These are phyloP conservation scores for Galaxias olidus DNA, from an alignment of 2,797 vertebrate genomes.

Conservation along the genomic window DNA sequence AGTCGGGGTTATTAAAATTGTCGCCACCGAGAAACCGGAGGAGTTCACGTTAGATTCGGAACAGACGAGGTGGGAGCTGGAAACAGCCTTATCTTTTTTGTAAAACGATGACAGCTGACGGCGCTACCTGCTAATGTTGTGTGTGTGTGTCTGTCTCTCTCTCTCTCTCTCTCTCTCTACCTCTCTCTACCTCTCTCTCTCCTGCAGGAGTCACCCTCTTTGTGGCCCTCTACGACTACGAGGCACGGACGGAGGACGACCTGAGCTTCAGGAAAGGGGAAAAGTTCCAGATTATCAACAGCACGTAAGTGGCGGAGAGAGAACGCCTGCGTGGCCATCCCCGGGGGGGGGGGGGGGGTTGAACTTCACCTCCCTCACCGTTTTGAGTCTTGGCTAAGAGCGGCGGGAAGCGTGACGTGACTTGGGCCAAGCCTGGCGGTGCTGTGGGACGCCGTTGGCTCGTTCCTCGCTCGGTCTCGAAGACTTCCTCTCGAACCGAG, in stretches of 20 bases:
- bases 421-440: slow-evolving; percentile 27
- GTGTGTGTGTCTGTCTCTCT: background rate
- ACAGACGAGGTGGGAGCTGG: background rate
- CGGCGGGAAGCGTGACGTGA: background rate
- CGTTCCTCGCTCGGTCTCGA: slow-evolving; percentile 24
- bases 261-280: slow-evolving; percentile 98
- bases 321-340: slow-evolving; percentile 28
- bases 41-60: slow-evolving; percentile 4
- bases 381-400: background rate
- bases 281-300: slow-evolving; percentile 96
- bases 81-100: background rate
- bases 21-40: background rate
- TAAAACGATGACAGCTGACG: background rate
- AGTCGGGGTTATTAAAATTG: background rate
- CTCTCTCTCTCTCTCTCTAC: slow-evolving; percentile 3
- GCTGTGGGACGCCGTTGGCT: background rate
- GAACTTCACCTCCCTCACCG: background rate
- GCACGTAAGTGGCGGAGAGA: slow-evolving; percentile 85
- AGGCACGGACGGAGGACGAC: slow-evolving; percentile 95
- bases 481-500: slow-evolving; percentile 33
- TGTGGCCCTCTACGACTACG: slow-evolving; percentile 97
- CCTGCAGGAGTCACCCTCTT: slow-evolving; percentile 93
- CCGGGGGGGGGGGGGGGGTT: too few species aligned
- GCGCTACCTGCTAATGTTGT: slow-evolving; percentile 21
- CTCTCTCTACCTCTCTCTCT: slow-evolving; percentile 16